phyloP scores from a whole-genome alignment of 2,888 invertebrate species.

The Eilema depressum region DNA sequence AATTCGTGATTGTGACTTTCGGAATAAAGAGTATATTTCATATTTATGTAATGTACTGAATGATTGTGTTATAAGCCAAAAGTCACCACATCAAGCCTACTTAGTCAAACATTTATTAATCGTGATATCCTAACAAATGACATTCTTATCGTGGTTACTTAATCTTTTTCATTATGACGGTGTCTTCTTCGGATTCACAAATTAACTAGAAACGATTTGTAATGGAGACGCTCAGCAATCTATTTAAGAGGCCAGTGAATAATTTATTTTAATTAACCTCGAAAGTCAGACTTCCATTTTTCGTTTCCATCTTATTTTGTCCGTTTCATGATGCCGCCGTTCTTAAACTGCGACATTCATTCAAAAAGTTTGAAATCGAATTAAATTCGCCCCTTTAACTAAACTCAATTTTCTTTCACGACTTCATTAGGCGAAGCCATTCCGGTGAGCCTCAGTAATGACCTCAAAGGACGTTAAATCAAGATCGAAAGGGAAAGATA shows the following conservation, averaged over 20 bases:
- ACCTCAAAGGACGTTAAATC: slow-evolving; percentile 85
- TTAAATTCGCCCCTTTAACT: slow-evolving; percentile 86
- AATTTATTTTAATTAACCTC: slow-evolving; percentile 83
- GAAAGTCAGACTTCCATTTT: slow-evolving; percentile 76
- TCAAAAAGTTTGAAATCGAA: slow-evolving; percentile 85
- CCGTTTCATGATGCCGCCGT: slow-evolving; percentile 70
- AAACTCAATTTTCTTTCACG: slow-evolving; percentile 86
- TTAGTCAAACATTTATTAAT: slow-evolving; percentile 15
- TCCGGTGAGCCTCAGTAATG: slow-evolving; percentile 85
- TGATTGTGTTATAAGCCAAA: background rate
- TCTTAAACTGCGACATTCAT: slow-evolving; percentile 81
- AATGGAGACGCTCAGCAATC: slow-evolving; percentile 71
- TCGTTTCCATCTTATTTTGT: slow-evolving; percentile 77
- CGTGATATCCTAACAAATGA: slow-evolving; percentile 31
- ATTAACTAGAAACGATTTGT: slow-evolving; percentile 73
- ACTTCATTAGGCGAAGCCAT: slow-evolving; percentile 85
- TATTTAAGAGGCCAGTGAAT: slow-evolving; percentile 75
- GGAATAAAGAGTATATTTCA: background rate
- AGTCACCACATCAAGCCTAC: background rate
- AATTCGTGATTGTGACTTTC: too few species aligned
- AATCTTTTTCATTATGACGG: slow-evolving; percentile 63
- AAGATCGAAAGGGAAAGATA: slow-evolving; percentile 82
- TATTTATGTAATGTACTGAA: too few species aligned
- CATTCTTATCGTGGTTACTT: slow-evolving; percentile 50
- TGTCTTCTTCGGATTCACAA: slow-evolving; percentile 58